These are phyloP conservation scores for Syngnathoides biaculeatus DNA, from an alignment of 2,113 vertebrate species.

Conservation along the genomic window DNA sequence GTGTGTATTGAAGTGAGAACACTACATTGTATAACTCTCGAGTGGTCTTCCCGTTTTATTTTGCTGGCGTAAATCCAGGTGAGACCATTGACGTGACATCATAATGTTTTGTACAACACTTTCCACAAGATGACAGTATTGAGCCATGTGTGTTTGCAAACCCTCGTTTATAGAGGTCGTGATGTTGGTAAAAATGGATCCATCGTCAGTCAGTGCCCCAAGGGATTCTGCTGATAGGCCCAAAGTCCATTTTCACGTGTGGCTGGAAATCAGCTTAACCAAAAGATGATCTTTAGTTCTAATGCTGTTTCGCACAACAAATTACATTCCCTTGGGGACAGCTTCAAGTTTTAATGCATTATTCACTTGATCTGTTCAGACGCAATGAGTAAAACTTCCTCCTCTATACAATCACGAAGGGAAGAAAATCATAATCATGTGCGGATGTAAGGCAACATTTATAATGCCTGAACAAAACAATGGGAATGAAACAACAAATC, in stretches of 20 bases:
- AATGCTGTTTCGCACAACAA: constrained; percentile 24
- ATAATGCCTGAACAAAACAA: no score
- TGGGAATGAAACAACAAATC: no score
- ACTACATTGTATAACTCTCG: not conserved
- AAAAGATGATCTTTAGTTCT: constrained; percentile 9
- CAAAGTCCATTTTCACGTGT: constrained; percentile 29
- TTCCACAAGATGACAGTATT: constrained; percentile 51
- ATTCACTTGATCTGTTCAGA: not conserved
- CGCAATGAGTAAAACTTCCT: not conserved
- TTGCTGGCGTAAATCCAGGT: not conserved
- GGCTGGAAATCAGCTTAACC: constrained; percentile 23
- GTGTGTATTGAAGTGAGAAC: not conserved
- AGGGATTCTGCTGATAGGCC: constrained; percentile 16
- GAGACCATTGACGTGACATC: not conserved
- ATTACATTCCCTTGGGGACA: constrained; percentile 17
- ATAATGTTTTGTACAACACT: no score
- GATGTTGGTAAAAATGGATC: constrained; percentile 6
- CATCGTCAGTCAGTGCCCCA: constrained; percentile 4
- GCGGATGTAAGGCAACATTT: not conserved
- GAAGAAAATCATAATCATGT: constrained; percentile 1
- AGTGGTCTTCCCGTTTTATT: not conserved
- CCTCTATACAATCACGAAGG: not conserved
- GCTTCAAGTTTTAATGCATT: constrained; percentile 8
- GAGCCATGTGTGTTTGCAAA: constrained; percentile 7
- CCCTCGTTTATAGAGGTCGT: constrained; percentile 12